Evolutionary conservation across 2,113 vertebrate genomes (phyloP), one percentile per base, ranked within the genome.

Genomic region (Aptenodytes patagonicus): DNA sequence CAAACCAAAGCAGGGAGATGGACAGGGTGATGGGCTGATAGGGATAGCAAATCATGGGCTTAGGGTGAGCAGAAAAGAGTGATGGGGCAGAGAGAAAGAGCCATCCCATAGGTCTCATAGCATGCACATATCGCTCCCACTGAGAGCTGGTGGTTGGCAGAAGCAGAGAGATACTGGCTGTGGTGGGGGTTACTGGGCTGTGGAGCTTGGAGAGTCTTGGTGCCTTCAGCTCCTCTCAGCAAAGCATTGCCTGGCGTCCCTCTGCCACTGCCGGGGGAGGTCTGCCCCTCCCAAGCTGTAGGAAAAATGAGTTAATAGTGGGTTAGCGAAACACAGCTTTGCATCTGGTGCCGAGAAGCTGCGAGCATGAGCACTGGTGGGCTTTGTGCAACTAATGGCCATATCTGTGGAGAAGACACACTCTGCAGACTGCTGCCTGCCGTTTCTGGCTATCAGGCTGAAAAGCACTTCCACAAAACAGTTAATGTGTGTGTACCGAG

Each of bases 81-180:
- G 42, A 34, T 13, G 42, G 60, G 31, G 66, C 38, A 54, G 42
- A 78, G 22, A 28, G 15, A 32, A 73, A 79, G 29, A 46, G 17
- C 28, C 40, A n/a, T 47, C 16, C 42, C 22, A 0, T 2, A 42
- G 21, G 38, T 42, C 60, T 54, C 61, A 22, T 0, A 47, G 55
- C 21, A 46, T 4, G 17, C 26, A 47, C 9, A 1, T 8, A 7
- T 2, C 0, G 4, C 44, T 76, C 17, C 31, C 34, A 20, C n/a
- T 28, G 36, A 82, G 28, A 78, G 34, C 49, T 71, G 55, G 62
- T 14, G 44, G 44, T 38, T 61, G 65, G 44, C 72, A 83, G 44
- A 47, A 17, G 31, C 64, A 42, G 81, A 31, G 54, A 57, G 38
- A 61, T 20, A 7, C 40, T 55, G 64, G 78, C 28, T 76, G 51